Evolutionary conservation across 2,113 vertebrate genomes (phyloP), one percentile per base, ranked within the genome.

Genomic region (Rhabdomys dilectus): DNA sequence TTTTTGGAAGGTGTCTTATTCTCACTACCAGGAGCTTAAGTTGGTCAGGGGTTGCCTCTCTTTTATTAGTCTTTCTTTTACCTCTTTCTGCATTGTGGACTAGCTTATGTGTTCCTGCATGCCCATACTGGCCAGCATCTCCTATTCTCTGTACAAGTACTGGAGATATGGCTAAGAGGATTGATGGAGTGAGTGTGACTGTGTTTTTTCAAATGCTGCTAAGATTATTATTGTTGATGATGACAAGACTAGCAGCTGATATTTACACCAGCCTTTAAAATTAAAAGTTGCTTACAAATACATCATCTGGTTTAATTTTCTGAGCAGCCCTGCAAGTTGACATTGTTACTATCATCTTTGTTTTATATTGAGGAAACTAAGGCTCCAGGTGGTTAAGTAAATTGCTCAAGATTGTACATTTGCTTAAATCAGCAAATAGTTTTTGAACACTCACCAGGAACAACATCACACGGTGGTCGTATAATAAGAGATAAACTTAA

Each of bases 321-420:
- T 31, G 31, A 96, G 82, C 45, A 81, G 24, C 24, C 34, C 39
- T 91, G 66, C 34, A 91, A 89, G 82, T 29, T 42, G 76, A 89
- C 87, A 84, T 48, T 76, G 53, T 68, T 81, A 78, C 51, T 62
- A 75, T 53, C 48, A 12, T 66, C 48, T 91, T 58, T 48, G 48
- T 91, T 93, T 96, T 88, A 60, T 91, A 42, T 56, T 12, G 13
- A 89, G 48, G 15, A 96, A 92, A 88, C 68, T 89, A 91, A 95
- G 68, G n/a, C 24, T 89, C 62, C 45, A 39, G 75, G 39, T 92
- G 29, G 48, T 56, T 42, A 89, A 72, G 56, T 51, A 58, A 95
- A 91, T 94, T 58, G 24, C 73, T 96, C 26, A 58, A 94, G 70
- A 60, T 53, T 4, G 21, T 78, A 51, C 26, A 76, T 80, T 86